phyloP scores from a whole-genome alignment of 2,888 invertebrate species.

The Agrotis puta region DNA sequence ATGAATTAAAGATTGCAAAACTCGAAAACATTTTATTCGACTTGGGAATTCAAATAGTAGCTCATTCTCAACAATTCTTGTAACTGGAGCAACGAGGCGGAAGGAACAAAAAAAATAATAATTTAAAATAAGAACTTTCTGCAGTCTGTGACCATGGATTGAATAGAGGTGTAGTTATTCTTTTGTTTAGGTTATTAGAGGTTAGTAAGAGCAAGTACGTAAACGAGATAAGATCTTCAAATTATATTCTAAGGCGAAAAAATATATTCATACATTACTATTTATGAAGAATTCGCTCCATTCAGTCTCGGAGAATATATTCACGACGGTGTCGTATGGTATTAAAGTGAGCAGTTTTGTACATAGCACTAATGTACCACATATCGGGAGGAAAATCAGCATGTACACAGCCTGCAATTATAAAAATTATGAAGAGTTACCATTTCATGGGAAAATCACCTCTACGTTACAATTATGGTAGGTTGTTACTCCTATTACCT shows the following conservation, averaged over 20 bases:
- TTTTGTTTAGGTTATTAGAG: constrained; percentile 48
- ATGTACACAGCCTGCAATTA: constrained; percentile 92
- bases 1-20: too few relatives aligned
- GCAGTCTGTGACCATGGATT: constrained; percentile 39
- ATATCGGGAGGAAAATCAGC: constrained; percentile 94
- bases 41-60: neutral
- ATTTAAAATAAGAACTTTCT: constrained; percentile 36
- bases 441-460: constrained; percentile 47
- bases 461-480: constrained; percentile 34
- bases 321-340: constrained; percentile 92
- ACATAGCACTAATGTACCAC: constrained; percentile 94
- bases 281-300: constrained; percentile 97
- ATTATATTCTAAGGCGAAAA: constrained; percentile 24
- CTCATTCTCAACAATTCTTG: neutral
- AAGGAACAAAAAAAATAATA: constrained; percentile 54
- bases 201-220: constrained; percentile 29
- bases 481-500: constrained; percentile 86
- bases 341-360: constrained; percentile 94
- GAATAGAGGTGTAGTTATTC: constrained; percentile 34
- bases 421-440: constrained; percentile 43
- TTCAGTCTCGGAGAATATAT: constrained; percentile 94
- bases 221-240: constrained; percentile 39
- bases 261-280: constrained; percentile 91
- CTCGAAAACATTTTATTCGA: neutral
- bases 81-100: neutral